Evolutionary conservation across 1,140 invertebrate genomes (phyloP).

Genomic region (Panagrolaimus sp.): DNA sequence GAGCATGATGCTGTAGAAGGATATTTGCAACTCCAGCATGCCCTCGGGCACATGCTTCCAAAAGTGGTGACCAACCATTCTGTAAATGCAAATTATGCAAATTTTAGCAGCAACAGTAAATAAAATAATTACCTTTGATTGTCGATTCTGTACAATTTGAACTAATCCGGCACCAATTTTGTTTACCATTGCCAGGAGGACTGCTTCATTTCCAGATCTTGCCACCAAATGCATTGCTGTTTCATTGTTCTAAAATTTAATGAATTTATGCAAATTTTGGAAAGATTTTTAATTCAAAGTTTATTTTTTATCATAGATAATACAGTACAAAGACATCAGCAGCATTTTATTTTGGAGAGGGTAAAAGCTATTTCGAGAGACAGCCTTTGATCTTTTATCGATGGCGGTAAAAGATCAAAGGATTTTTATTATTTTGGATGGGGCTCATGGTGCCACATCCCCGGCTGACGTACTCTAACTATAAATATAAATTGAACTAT

Average conservation of each 20-base stretch:
- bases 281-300: conserved; percentile 11
- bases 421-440: too few species aligned
- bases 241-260: conserved; percentile 65
- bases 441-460: too few species aligned
- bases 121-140: conserved; percentile 66
- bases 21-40: conserved; percentile 66
- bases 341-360: conserved; percentile 12
- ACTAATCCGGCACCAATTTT: conserved; percentile 78
- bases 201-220: conserved; percentile 86
- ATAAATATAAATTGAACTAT: too few species aligned
- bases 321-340: conserved; percentile 7
- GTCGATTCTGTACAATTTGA: conserved; percentile 85
- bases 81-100: conserved; percentile 35
- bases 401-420: too few species aligned
- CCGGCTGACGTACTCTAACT: too few species aligned
- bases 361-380: too few species aligned
- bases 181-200: conserved; percentile 83
- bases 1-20: conserved; percentile 68
- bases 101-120: conserved; percentile 21
- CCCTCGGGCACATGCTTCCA: conserved; percentile 74
- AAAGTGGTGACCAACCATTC: conserved; percentile 86
- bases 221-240: conserved; percentile 91
- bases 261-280: background rate
- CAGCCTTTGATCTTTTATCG: too few species aligned
- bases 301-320: conserved; percentile 16